Evolutionary conservation across 1,140 invertebrate species (phyloP), one percentile per base, ranked within the genome.

Genomic region (Asbolus verrucosus): DNA sequence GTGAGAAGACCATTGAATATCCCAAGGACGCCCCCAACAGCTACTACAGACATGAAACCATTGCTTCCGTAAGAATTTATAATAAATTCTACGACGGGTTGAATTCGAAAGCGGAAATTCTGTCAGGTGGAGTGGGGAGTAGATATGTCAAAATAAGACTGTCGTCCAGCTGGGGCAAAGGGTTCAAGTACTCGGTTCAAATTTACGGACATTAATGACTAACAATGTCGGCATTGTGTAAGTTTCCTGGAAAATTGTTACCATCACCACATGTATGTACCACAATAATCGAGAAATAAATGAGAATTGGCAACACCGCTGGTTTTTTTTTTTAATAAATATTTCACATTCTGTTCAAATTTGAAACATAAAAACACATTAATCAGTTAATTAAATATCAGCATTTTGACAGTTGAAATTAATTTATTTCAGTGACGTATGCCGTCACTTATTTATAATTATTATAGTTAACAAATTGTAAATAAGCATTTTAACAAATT

Each of bases 51-150:
- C 68, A 76, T 27, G 74, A 75, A 65, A 69, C 68, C 1, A 77
- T 77, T 65, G 70, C 71, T 6, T 72, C 76, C 0, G 70, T 77
- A 18, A 62, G 73, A 14, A 63, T 75, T n/a, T 73, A 68, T 65
- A 77, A 77, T 62, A 54, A 74, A 27, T 75, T 73, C 50, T 70
- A 73, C 50, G 74, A 77, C 59, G 76, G 76, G 27, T 50, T 68
- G 41, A 21, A 71, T 14, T 39, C 74, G 0, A 74, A 33, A 33
- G 76, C 76, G n/a, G 38, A 54, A 1, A 63, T 77, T 6, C 30
- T 72, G 30, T 24, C 50, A 6, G 76, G 76, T 6, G 76, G 76
- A 2, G 38, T 76, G 24, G 76, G 76, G 4, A 73, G 54, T 11
- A 67, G 73, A 8, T 77, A 69, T 24, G 75, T 73, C 6, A 76